Percentiles rank a stretch among this genome's conserved stretches.
These are phyloP conservation scores for Pseudocheirus occidentalis DNA, from an alignment of 2,797 vertebrate species.

Conservation along the genomic window DNA sequence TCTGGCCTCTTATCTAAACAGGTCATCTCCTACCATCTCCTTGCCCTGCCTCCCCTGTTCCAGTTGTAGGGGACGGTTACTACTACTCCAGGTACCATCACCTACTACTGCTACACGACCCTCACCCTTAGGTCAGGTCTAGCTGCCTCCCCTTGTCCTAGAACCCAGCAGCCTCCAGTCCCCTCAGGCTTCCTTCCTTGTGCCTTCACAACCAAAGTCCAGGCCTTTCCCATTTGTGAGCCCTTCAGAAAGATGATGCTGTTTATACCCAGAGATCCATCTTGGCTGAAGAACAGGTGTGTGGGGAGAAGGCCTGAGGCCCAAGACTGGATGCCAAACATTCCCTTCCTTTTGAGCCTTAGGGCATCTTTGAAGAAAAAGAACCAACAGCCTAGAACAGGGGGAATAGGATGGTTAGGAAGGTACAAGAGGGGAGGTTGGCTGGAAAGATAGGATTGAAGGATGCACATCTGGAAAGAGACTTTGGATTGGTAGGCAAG, in stretches of 20 bases:
- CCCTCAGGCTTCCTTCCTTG: conserved; percentile 20
- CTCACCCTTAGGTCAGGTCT: background rate
- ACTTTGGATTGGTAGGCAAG: background rate
- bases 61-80: conserved; percentile 53
- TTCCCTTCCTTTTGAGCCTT: conserved; percentile 10
- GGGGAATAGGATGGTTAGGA: background rate
- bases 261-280: conserved; percentile 13
- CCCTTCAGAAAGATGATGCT: background rate
- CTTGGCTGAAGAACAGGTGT: background rate
- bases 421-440: background rate
- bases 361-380: background rate
- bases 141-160: background rate
- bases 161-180: conserved; percentile 11
- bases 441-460: background rate
- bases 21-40: conserved; percentile 62
- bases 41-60: conserved; percentile 41
- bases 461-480: background rate
- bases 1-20: conserved; percentile 61
- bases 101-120: background rate
- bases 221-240: conserved; percentile 28
- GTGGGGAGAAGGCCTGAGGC: background rate
- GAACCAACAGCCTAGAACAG: background rate
- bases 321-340: background rate
- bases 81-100: background rate
- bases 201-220: background rate